These are phyloP conservation scores for Channallabes apus DNA, from an alignment of 2,797 vertebrate genomes.

Conservation along the genomic window DNA sequence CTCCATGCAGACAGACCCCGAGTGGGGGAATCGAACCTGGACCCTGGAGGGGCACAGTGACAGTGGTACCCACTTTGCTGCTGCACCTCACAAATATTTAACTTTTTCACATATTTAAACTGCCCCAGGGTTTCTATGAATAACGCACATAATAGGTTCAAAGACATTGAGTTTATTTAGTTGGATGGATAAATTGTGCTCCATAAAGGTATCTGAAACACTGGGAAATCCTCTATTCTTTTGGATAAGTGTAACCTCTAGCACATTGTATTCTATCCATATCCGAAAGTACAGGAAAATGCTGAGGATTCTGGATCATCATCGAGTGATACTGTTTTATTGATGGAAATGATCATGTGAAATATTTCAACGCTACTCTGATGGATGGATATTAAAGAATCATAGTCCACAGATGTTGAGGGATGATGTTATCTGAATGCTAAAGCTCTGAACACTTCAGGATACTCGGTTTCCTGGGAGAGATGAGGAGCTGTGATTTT, in stretches of 20 bases:
- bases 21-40: no score
- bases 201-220: background rate
- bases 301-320: no score
- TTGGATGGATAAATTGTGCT: background rate
- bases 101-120: background rate
- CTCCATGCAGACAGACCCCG: no score
- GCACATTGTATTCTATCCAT: background rate
- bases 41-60: no score
- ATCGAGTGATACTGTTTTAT: background rate
- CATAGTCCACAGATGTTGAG: background rate
- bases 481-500: constrained; percentile 56
- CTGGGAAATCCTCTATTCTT: background rate
- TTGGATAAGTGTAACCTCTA: background rate
- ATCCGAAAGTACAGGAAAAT: background rate
- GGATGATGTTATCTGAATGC: background rate
- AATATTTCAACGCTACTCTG: background rate
- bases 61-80: no score
- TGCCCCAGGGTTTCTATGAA: background rate
- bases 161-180: background rate
- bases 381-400: background rate
- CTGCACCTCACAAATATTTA: no score
- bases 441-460: constrained; percentile 20
- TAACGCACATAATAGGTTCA: background rate
- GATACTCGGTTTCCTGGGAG: constrained; percentile 40
- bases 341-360: background rate